Conservation (phyloP, 2,888 invertebrate species). For the Pollenia amentaria region DNA sequence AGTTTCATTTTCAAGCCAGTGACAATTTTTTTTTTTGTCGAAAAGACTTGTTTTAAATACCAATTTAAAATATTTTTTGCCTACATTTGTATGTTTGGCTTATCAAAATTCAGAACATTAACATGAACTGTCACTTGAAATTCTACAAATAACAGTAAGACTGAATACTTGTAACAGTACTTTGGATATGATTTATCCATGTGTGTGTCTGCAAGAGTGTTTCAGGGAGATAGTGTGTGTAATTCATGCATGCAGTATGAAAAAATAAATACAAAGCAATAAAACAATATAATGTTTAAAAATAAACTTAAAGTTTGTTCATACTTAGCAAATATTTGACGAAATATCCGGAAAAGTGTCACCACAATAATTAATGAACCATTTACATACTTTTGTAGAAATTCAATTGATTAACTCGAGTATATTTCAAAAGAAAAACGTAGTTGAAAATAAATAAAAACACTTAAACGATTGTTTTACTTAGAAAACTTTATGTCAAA, state of each 20-base stretch:
- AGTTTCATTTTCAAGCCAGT: background rate
- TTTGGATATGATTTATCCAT: slow-evolving; percentile 28
- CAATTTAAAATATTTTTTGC: slow-evolving; percentile 12
- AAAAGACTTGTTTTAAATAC: slow-evolving; percentile 23
- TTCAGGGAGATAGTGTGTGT: background rate
- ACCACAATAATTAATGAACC: too few relatives aligned
- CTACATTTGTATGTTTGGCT: slow-evolving; percentile 2
- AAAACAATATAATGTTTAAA: background rate
- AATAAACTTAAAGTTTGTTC: background rate
- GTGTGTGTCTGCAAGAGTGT: background rate
- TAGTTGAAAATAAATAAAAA: too few relatives aligned
- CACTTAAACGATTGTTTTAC: too few relatives aligned
- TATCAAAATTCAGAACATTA: slow-evolving; percentile 52
- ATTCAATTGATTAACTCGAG: too few relatives aligned
- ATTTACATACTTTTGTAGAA: too few relatives aligned
- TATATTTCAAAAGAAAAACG: too few relatives aligned
- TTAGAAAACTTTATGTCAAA: too few relatives aligned
- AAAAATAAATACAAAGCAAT: background rate
- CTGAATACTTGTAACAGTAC: background rate
- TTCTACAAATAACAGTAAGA: slow-evolving; percentile 54
- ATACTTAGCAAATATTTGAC: too few relatives aligned
- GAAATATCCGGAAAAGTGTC: too few relatives aligned
- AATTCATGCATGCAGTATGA: background rate
- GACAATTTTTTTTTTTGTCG: background rate
- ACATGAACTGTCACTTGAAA: slow-evolving; percentile 63